Conservation (phyloP, 2,888 invertebrate species). For the Antheraea yamamai region DNA sequence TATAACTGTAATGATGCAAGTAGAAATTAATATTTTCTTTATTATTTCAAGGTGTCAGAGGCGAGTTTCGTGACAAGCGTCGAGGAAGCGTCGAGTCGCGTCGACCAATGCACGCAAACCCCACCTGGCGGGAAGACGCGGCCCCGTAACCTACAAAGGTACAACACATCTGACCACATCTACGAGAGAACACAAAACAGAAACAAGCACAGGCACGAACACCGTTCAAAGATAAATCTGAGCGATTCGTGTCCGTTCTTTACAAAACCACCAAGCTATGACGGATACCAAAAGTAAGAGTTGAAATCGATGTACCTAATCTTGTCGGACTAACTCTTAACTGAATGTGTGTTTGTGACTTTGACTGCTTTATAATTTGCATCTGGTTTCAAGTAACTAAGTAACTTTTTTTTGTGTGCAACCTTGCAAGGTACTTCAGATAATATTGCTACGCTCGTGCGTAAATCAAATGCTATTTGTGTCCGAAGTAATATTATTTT, state of each 20-base stretch:
- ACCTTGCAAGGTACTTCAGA: background rate
- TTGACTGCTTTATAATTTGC: background rate
- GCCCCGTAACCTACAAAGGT: slow-evolving; percentile 78
- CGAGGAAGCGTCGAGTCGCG: slow-evolving; percentile 61
- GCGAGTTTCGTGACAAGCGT: slow-evolving; percentile 77
- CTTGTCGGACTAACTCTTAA: slow-evolving; percentile 41
- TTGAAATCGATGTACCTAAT: slow-evolving; percentile 25
- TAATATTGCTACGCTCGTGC: background rate
- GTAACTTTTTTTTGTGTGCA: background rate
- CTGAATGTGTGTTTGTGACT: background rate
- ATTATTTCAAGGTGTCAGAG: slow-evolving; percentile 65
- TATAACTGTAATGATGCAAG: background rate
- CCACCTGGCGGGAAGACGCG: slow-evolving; percentile 70
- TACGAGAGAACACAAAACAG: slow-evolving; percentile 58
- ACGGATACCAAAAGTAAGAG: slow-evolving; percentile 69
- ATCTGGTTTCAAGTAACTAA: background rate
- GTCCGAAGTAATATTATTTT: no score
- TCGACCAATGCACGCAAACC: slow-evolving; percentile 77
- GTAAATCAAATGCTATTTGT: no score
- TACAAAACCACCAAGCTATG: slow-evolving; percentile 68
- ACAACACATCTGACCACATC: slow-evolving; percentile 79
- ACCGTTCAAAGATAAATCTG: slow-evolving; percentile 63
- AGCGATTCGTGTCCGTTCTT: slow-evolving; percentile 70
- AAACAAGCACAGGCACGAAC: slow-evolving; percentile 54
- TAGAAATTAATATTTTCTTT: background rate